phyloP scores from a whole-genome alignment of 2,888 invertebrate species.

The Micoletzkya japonica region DNA sequence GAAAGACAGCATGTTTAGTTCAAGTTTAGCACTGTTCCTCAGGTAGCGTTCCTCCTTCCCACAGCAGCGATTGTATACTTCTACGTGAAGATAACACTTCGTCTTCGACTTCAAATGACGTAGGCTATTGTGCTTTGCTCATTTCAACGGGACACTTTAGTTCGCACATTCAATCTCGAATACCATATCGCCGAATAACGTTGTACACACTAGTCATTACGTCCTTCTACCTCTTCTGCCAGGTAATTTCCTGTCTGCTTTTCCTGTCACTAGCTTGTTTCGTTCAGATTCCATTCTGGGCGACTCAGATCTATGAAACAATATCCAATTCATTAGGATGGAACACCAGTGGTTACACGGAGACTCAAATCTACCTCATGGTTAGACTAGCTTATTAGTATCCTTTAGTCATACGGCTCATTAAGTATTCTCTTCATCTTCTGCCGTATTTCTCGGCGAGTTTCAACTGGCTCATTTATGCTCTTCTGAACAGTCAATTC shows the following conservation, averaged over 20 bases:
- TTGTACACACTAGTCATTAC: constrained; percentile 50
- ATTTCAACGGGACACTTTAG: constrained; percentile 12
- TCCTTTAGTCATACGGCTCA: neutral
- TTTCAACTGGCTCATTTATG: constrained; percentile 54
- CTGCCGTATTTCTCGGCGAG: constrained; percentile 46
- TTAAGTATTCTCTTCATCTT: constrained; percentile 42
- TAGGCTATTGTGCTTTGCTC: neutral
- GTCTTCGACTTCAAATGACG: constrained; percentile 42
- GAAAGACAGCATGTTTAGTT: no score
- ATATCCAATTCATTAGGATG: neutral
- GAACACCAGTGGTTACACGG: neutral
- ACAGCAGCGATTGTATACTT: constrained; percentile 46
- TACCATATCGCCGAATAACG: constrained; percentile 49
- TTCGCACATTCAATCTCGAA: constrained; percentile 41
- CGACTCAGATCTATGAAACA: constrained; percentile 35
- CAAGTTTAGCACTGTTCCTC: no score
- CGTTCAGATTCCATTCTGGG: constrained; percentile 44
- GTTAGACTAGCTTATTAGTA: neutral
- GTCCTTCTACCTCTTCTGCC: constrained; percentile 46
- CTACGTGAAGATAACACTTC: constrained; percentile 45
- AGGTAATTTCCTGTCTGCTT: neutral
- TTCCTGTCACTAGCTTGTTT: neutral
- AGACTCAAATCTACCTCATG: neutral
- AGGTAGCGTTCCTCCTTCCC: constrained; percentile 43
- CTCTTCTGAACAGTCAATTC: constrained; percentile 51